Conservation (phyloP, 2,888 invertebrate genomes). For the Heliconius sara region DNA sequence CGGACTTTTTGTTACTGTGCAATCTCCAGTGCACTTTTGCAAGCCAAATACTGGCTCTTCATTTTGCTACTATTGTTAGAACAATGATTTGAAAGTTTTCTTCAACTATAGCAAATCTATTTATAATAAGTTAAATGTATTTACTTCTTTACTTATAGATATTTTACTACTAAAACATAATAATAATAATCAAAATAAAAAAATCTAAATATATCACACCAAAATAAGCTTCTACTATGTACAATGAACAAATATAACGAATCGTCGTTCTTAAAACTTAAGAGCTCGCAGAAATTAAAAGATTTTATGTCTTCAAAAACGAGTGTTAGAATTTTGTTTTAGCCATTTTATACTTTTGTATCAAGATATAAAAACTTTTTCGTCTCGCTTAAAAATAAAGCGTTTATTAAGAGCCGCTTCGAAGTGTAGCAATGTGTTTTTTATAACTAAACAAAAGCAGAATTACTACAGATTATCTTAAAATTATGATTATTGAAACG, state of each 20-base stretch:
- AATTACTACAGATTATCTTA: not conserved
- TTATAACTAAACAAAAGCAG: not conserved
- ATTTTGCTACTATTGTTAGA: conserved; percentile 45
- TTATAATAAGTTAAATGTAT: conserved; percentile 21
- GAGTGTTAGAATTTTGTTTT: conserved; percentile 15
- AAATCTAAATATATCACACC: not conserved
- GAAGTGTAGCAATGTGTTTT: not conserved
- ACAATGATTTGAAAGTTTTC: conserved; percentile 40
- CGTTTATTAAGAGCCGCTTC: not conserved
- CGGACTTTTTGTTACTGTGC: conserved; percentile 43
- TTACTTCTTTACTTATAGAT: not conserved
- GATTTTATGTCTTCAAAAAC: conserved; percentile 15
- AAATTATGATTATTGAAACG: not conserved
- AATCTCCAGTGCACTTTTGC: conserved; percentile 42
- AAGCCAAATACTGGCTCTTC: conserved; percentile 44
- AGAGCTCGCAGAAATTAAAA: conserved; percentile 20
- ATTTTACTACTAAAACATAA: not conserved
- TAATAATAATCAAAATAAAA: too few relatives aligned
- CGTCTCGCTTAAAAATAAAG: conserved; percentile 10
- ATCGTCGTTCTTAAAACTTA: conserved; percentile 2
- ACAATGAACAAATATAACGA: conserved; percentile 16
- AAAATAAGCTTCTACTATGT: not conserved
- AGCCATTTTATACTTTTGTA: conserved; percentile 9
- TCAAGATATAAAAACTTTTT: conserved; percentile 24
- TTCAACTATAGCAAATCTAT: conserved; percentile 34